A percentile compares a stretch with the other conserved stretches of the same genome.
Evolutionary conservation across 1,140 invertebrate genomes (phyloP).

Genomic region (Aethina tumida): DNA sequence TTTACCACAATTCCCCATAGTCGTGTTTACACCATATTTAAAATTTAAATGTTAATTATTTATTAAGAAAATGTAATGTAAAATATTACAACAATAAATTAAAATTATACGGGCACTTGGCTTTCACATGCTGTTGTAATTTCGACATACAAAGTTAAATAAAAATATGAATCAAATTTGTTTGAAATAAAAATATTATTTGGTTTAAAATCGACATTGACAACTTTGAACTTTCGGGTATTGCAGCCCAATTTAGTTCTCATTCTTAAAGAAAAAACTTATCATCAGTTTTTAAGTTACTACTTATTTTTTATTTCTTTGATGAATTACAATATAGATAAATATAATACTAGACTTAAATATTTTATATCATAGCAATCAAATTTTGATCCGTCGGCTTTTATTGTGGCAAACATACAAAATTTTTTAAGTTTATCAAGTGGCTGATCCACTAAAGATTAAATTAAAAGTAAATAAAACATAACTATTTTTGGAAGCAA

Average conservation of each 20-base stretch:
- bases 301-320: conserved; percentile 30
- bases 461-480: conserved; percentile 6
- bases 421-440: conserved; percentile 45
- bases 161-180: no score
- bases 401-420: conserved; percentile 34
- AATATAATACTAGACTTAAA: conserved; percentile 47
- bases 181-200: conserved; percentile 20
- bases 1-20: no score
- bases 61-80: no score
- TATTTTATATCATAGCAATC: conserved; percentile 42
- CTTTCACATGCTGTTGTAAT: no score
- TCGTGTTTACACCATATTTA: no score
- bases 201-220: conserved; percentile 21
- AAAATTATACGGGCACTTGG: no score
- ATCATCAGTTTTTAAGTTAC: conserved; percentile 8
- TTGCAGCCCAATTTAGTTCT: conserved; percentile 17
- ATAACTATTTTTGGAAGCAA: not conserved
- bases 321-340: conserved; percentile 44
- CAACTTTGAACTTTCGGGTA: conserved; percentile 32
- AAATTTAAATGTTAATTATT: no score
- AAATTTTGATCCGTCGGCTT: conserved; percentile 22
- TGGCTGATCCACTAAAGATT: conserved; percentile 38
- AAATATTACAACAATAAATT: no score
- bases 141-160: no score
- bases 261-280: conserved; percentile 18